These are phyloP conservation scores for Thunnus maccoyii DNA, from an alignment of 2,113 vertebrate genomes.

Conservation along the genomic window DNA sequence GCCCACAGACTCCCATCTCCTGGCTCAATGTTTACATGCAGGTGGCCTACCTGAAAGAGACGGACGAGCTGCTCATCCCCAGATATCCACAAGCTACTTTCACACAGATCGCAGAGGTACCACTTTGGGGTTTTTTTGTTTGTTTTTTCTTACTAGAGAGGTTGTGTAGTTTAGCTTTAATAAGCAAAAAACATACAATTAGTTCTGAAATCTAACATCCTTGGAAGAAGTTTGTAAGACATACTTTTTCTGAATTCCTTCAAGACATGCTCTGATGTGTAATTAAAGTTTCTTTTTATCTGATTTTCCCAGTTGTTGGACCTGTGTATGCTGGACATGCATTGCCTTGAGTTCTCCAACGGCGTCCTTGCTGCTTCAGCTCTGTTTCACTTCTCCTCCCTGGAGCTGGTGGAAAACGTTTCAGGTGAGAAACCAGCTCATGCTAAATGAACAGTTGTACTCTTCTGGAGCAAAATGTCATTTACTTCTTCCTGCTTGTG, in stretches of 20 bases:
- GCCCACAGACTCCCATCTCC: constrained; percentile 93
- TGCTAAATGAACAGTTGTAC: too few species aligned
- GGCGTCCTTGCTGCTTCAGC: constrained; percentile 94
- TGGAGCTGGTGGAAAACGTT: constrained; percentile 93
- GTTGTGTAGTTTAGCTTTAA: too few species aligned
- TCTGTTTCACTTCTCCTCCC: constrained; percentile 95
- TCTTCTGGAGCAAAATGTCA: not conserved
- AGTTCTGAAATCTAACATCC: too few species aligned
- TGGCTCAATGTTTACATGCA: constrained; percentile 99
- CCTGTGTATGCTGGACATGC: constrained; percentile 92
- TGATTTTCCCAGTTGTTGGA: constrained; percentile 88
- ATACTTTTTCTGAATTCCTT: too few species aligned
- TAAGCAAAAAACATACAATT: too few species aligned
- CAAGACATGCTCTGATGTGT: not conserved
- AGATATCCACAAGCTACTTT: constrained; percentile 94
- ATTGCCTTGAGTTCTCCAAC: constrained; percentile 91
- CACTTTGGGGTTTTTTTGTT: too few species aligned
- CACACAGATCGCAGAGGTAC: constrained; percentile 93
- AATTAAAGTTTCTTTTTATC: not conserved
- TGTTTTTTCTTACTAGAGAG: too few species aligned
- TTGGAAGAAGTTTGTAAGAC: too few species aligned
- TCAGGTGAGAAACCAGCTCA: constrained; percentile 85
- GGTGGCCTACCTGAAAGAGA: constrained; percentile 91
- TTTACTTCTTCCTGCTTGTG: not conserved
- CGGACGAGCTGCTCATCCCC: constrained; percentile 88